Evolutionary conservation across 2,797 vertebrate genomes (phyloP).

Genomic region (Sitta carolinensis): DNA sequence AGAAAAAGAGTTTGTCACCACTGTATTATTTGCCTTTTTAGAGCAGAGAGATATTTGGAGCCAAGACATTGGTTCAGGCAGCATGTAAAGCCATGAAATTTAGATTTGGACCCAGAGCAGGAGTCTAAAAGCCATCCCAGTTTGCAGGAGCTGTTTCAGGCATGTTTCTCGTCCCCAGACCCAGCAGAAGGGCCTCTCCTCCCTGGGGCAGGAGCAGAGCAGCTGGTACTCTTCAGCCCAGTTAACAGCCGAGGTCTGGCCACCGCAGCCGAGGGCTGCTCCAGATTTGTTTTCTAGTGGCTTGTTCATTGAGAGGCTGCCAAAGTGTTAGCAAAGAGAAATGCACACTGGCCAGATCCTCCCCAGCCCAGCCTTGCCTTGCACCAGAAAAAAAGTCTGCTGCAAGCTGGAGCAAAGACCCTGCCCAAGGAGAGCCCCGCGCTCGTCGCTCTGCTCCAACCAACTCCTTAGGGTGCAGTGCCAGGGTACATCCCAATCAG

Average conservation of each 20-base stretch:
- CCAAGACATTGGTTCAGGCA: background rate
- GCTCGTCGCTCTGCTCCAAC: fast-evolving
- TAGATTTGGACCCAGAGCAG: conserved; percentile 8
- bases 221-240: conserved; percentile 67
- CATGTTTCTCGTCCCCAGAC: conserved; percentile 25
- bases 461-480: fast-evolving
- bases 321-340: conserved; percentile 41
- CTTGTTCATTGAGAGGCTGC: conserved; percentile 57
- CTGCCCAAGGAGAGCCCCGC: fast-evolving
- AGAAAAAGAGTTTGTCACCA: background rate
- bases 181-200: conserved; percentile 58
- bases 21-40: background rate
- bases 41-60: background rate
- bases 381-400: background rate
- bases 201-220: conserved; percentile 46
- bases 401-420: background rate
- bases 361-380: background rate
- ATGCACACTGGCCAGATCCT: conserved; percentile 40
- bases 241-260: conserved; percentile 56
- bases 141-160: conserved; percentile 5
- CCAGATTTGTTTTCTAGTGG: conserved; percentile 59
- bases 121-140: conserved; percentile 16
- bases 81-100: conserved; percentile 38
- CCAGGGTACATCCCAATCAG: background rate
- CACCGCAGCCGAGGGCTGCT: conserved; percentile 33